These are phyloP conservation scores for Dunckerocampus dactyliophorus DNA, from an alignment of 2,113 vertebrate genomes.

Conservation along the genomic window DNA sequence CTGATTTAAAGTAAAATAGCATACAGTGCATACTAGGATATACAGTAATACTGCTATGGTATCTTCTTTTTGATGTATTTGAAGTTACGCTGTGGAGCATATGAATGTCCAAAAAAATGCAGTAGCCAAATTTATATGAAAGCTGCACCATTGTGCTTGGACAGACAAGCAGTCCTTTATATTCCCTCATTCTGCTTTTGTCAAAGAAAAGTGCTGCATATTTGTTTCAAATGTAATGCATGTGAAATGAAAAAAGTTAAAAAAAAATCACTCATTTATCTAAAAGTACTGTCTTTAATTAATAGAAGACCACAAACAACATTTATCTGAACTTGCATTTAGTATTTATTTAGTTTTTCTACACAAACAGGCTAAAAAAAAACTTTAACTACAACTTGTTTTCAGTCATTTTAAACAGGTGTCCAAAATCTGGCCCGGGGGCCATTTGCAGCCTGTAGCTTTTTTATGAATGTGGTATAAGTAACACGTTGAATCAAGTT, in stretches of 20 bases:
- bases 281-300: neutral
- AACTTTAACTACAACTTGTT: too few species aligned
- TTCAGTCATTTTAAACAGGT: too few species aligned
- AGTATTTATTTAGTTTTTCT: too few species aligned
- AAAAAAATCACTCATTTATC: neutral
- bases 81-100: neutral
- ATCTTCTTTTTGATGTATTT: conserved; percentile 6
- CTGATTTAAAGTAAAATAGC: too few species aligned
- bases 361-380: too few species aligned
- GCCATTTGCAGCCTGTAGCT: too few species aligned
- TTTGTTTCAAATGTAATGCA: conserved; percentile 27
- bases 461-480: too few species aligned
- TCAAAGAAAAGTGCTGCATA: conserved; percentile 32
- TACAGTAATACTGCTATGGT: too few species aligned
- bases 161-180: conserved; percentile 47
- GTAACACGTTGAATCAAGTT: too few species aligned
- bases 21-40: too few species aligned
- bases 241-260: neutral
- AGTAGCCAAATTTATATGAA: conserved; percentile 14
- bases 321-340: too few species aligned
- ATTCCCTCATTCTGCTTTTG: conserved; percentile 19
- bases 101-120: conserved; percentile 1
- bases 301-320: neutral
- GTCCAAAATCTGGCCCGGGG: too few species aligned
- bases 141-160: conserved; percentile 30